A percentile compares a stretch with the other conserved stretches of the same genome.
Conservation (phyloP, 2,797 vertebrate species). For the Martes flavigula region DNA sequence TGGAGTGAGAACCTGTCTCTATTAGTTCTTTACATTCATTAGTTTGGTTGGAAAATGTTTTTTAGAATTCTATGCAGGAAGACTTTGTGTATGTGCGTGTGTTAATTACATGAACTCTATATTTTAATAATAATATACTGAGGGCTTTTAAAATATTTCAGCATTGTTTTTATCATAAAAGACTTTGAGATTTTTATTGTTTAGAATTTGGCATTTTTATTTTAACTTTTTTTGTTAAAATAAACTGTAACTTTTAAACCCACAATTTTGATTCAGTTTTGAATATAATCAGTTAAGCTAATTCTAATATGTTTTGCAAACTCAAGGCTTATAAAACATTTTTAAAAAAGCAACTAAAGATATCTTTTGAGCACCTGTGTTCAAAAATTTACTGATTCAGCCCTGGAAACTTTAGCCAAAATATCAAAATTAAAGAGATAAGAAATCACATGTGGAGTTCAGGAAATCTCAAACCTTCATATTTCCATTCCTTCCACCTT, state of each 20-base stretch:
- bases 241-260: background rate
- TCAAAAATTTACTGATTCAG: conserved; percentile 28
- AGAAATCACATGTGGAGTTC: background rate
- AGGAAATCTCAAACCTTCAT: background rate
- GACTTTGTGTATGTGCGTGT: background rate
- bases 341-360: background rate
- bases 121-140: background rate
- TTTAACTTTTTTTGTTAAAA: conserved; percentile 17
- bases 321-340: background rate
- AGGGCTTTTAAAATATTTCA: conserved; percentile 10
- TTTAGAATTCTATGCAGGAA: background rate
- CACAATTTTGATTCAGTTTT: conserved; percentile 41
- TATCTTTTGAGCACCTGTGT: background rate
- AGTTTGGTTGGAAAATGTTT: conserved; percentile 8
- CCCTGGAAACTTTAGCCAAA: background rate
- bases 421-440: background rate
- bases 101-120: background rate
- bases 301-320: conserved; percentile 19
- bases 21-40: background rate
- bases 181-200: background rate
- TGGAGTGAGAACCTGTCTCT: background rate
- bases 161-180: background rate
- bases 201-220: conserved; percentile 27
- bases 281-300: background rate
- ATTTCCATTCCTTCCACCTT: background rate